Evolutionary conservation across 2,888 invertebrate species (phyloP), one percentile per base, ranked within the genome.

Genomic region (Drosophila birchii): DNA sequence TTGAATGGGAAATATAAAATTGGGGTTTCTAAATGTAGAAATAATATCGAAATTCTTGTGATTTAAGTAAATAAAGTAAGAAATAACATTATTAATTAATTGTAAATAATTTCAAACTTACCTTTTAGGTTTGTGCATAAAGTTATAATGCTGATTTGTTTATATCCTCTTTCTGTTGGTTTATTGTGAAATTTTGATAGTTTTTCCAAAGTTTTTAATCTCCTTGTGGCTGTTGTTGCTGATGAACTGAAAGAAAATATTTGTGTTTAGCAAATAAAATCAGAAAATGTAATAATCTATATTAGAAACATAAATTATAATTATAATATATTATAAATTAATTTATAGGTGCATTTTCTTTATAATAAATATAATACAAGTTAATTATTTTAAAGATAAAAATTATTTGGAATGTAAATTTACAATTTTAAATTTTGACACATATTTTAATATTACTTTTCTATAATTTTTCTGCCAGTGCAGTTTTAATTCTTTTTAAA

Each of bases 161-260:
- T 26, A 26, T 16, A n/a, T 26, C 0, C 11, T n/a, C 3, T n/a
- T 26, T 18, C 8, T 58, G 16, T 45, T 60, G 60, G 38, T 55
- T 75, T 57, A n/a, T 44, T 63, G 41, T 63, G 6, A 26, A 56
- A 29, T n/a, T 67, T 26, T 64, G 11, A 16, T 18, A 62, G 32
- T 11, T 45, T n/a, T 12, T 64, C 66, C 47, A 75, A 71, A 23
- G 64, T 80, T 75, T 75, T 49, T 51, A 81, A 75, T 79, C 75
- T 82, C 76, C 3, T 79, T 61, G 62, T 16, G 55, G 57, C 55
- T 59, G 39, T 39, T 51, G 45, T 47, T 29, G 45, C 43, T 29
- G 20, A 20, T 43, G 20, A 9, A 64, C 64, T 5, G 49, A n/a
- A 9, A 60, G n/a, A 57, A 43, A 39, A 7, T 18, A 18, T 5